Evolutionary conservation across 2,113 vertebrate genomes (phyloP).

Genomic region (Oceanites oceanicus): DNA sequence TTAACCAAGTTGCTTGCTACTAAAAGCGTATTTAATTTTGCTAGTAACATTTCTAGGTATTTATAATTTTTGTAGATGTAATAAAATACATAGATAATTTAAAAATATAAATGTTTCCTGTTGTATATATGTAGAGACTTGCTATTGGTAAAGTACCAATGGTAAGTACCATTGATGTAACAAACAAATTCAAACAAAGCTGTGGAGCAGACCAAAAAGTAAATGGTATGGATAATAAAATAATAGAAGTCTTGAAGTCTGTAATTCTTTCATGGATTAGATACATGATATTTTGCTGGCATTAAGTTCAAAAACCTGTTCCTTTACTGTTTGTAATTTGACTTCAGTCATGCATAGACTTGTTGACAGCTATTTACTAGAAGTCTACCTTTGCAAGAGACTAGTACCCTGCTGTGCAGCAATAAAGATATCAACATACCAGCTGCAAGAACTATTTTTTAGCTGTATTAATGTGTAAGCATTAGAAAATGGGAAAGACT

Average conservation of each 20-base stretch:
- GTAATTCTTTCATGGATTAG: conserved; percentile 69
- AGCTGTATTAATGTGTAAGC: background rate
- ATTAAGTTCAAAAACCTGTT: conserved; percentile 65
- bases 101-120: background rate
- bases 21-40: background rate
- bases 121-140: background rate
- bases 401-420: background rate
- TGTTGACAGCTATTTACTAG: conserved; percentile 69
- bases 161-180: background rate
- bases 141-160: background rate
- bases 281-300: conserved; percentile 68
- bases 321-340: conserved; percentile 66
- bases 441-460: conserved; percentile 1
- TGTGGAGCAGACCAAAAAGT: conserved; percentile 35
- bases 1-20: background rate
- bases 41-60: background rate
- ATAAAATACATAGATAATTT: background rate
- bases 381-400: conserved; percentile 41
- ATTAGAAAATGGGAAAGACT: background rate
- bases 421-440: conserved; percentile 32
- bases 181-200: conserved; percentile 14
- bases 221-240: conserved; percentile 63
- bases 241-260: conserved; percentile 59
- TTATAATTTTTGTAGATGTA: background rate
- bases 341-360: conserved; percentile 65